These are phyloP conservation scores for Drosophila robusta DNA, from an alignment of 2,888 invertebrate genomes.

Conservation along the genomic window DNA sequence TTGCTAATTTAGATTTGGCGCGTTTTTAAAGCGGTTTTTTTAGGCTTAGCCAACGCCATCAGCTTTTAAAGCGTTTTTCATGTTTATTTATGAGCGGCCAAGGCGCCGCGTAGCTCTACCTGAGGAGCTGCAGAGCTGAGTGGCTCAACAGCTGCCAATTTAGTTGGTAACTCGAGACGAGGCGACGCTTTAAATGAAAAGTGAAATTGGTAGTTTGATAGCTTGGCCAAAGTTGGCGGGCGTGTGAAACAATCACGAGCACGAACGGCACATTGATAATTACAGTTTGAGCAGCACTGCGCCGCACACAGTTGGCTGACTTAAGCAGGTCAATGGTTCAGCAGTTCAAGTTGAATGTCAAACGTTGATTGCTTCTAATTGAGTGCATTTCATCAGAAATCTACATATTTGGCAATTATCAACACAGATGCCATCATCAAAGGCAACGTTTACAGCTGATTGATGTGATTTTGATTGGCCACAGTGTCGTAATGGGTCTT, in stretches of 20 bases:
- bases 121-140: not conserved
- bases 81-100: constrained; percentile 72
- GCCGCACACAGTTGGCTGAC: constrained; percentile 6
- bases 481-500: constrained; percentile 13
- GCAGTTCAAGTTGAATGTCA: constrained; percentile 45
- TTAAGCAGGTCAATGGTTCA: constrained; percentile 49
- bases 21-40: constrained; percentile 67
- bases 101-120: constrained; percentile 5
- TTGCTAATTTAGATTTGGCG: constrained; percentile 52
- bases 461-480: constrained; percentile 63
- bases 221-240: constrained; percentile 32
- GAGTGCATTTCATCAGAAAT: constrained; percentile 59
- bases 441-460: constrained; percentile 40
- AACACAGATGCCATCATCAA: constrained; percentile 23
- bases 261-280: constrained; percentile 1
- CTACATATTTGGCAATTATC: constrained; percentile 74
- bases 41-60: constrained; percentile 49
- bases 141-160: constrained; percentile 47
- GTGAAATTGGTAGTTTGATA: constrained; percentile 68
- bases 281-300: constrained; percentile 46
- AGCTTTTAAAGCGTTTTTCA: constrained; percentile 62
- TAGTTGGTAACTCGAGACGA: constrained; percentile 60
- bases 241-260: constrained; percentile 58
- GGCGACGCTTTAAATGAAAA: constrained; percentile 52
- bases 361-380: constrained; percentile 68